Evolutionary conservation across 1,140 invertebrate species (phyloP), one percentile per base, ranked within the genome.

Genomic region (Dreissena rostriformis): DNA sequence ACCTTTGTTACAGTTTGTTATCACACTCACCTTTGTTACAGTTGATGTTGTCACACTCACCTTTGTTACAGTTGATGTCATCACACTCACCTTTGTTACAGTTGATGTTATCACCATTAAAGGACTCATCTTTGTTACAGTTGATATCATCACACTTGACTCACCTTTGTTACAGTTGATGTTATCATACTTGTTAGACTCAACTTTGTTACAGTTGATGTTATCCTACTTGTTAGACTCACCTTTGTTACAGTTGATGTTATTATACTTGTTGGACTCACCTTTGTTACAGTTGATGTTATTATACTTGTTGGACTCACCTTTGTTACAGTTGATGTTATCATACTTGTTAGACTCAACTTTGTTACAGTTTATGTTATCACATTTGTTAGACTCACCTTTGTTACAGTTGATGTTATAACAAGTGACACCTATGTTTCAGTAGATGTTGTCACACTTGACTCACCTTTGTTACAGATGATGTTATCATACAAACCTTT

Each of bases 111-210:
- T 39, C 8, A 39, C 39, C n/a, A n/a, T n/a, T n/a, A n/a, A n/a
- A n/a, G n/a, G n/a, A 39, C 8, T 39, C 39, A 39, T 8, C 2
- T 2, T 39, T 39, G 39, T 39, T 39, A 39, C 2, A 39, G 39
- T 39, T 39, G 8, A 39, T 39, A 61, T 4, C 26, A 29, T 53
- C 17, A 5, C 14, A n/a, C n/a, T n/a, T n/a, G n/a, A 74, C 81
- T 76, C 63, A 88, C 88, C 88, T 79, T 66, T 82, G 1, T 82
- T 67, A 84, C 87, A 88, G 29, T 72, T 84, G 29, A 77, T 55
- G 17, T 75, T 68, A 55, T 75, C 73, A 76, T 72, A 83, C 61
- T 71, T 83, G 28, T 81, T 81, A 51, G 8, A 39, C 39, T 39
- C 39, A 39, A 2, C 39, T 39, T 39, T 39, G 2, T 39, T 39